Percentiles rank a stretch among this genome's conserved stretches.
Conservation (phyloP, 2,113 vertebrate genomes). For the Raphicerus campestris region DNA sequence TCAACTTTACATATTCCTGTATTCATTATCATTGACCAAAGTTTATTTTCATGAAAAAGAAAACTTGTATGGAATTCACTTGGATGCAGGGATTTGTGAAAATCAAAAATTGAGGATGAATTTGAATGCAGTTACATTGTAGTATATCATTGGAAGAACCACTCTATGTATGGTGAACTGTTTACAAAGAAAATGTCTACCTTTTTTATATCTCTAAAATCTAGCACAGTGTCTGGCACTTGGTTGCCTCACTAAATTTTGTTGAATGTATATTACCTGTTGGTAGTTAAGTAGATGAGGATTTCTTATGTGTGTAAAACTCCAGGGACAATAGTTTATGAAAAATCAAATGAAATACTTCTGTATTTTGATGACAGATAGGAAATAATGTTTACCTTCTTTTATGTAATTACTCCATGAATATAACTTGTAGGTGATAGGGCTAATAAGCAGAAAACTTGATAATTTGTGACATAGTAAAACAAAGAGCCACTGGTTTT, state of each 20-base stretch:
- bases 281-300: background rate
- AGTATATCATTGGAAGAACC: background rate
- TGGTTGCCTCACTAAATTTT: background rate
- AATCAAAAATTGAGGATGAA: background rate
- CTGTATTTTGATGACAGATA: conserved; percentile 20
- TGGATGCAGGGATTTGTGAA: background rate
- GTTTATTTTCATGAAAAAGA: background rate
- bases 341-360: conserved; percentile 13
- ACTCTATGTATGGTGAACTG: background rate
- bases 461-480: background rate
- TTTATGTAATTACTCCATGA: background rate
- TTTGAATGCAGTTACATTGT: background rate
- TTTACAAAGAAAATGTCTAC: background rate
- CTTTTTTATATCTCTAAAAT: background rate
- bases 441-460: background rate
- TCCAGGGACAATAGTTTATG: background rate
- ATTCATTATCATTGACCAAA: background rate
- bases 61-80: background rate
- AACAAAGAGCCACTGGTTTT: background rate
- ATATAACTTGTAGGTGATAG: background rate
- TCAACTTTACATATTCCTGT: background rate
- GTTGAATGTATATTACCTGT: background rate
- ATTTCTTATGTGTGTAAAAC: background rate
- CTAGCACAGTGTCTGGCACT: background rate
- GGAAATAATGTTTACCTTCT: background rate